Percentiles rank a stretch among this genome's conserved stretches.
Conservation (phyloP, 2,797 vertebrate genomes). For the Microhierax caerulescens region DNA sequence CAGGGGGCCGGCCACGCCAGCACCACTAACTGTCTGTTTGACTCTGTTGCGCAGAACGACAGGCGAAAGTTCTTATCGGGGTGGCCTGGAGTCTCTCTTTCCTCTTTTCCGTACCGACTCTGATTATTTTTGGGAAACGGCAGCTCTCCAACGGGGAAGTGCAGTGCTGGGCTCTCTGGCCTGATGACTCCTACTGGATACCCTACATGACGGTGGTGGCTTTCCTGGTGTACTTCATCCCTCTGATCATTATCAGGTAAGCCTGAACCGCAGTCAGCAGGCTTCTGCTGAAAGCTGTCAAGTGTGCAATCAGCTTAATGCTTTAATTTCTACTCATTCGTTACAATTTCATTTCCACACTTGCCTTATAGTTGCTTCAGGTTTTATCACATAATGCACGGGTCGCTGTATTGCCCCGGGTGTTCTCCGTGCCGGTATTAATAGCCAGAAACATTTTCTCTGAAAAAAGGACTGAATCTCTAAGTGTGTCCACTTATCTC, state of each 20-base stretch:
- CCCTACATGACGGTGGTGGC: slow-evolving; percentile 81
- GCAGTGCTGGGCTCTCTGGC: slow-evolving; percentile 82
- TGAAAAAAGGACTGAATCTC: neutral
- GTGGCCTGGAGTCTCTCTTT: slow-evolving; percentile 79
- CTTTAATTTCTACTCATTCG: slow-evolving; percentile 19
- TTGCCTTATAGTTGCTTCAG: neutral
- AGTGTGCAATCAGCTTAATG: neutral
- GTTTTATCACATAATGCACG: neutral
- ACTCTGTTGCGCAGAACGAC: slow-evolving; percentile 73
- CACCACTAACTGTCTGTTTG: slow-evolving; percentile 16
- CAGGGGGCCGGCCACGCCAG: fast-evolving
- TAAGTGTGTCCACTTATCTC: slow-evolving; percentile 1
- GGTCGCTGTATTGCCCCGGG: neutral
- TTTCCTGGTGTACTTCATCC: slow-evolving; percentile 81
- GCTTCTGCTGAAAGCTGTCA: neutral
- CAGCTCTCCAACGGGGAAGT: slow-evolving; percentile 77
- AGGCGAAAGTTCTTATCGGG: slow-evolving; percentile 76
- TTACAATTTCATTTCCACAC: neutral
- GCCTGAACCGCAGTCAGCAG: neutral
- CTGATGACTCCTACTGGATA: slow-evolving; percentile 81
- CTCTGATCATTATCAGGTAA: slow-evolving; percentile 81
- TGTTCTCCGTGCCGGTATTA: neutral
- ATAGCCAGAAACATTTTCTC: neutral
- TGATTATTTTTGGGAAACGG: slow-evolving; percentile 80
- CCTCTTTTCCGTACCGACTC: slow-evolving; percentile 80